These are phyloP conservation scores for Diorhabda sublineata DNA, from an alignment of 1,140 invertebrate genomes.

Conservation along the genomic window DNA sequence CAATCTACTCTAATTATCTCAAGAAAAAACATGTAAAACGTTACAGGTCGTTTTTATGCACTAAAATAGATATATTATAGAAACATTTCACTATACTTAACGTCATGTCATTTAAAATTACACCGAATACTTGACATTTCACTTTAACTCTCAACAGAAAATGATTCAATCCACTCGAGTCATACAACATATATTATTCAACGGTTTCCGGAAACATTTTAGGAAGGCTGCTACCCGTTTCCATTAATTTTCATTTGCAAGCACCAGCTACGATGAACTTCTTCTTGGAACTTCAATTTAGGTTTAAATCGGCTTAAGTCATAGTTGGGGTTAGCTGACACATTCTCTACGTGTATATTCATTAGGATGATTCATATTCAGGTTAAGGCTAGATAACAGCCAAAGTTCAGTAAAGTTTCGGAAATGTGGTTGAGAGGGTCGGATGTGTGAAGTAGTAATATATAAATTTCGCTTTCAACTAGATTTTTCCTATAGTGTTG, in stretches of 20 bases:
- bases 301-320: constrained; percentile 1
- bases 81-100: too few species aligned
- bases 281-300: neutral
- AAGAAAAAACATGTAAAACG: too few species aligned
- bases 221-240: neutral
- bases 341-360: neutral
- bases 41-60: too few species aligned
- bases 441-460: neutral
- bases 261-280: neutral
- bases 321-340: neutral
- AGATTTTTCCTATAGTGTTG: too few species aligned
- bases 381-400: neutral
- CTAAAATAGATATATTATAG: too few species aligned
- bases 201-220: neutral
- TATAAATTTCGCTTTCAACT: too few species aligned
- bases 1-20: too few species aligned
- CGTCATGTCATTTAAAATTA: too few species aligned
- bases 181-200: neutral
- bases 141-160: neutral
- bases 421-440: neutral
- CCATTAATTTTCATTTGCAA: constrained; percentile 3
- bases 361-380: constrained; percentile 2
- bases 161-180: neutral
- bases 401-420: neutral
- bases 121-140: too few species aligned